phyloP scores from a whole-genome alignment of 2,888 invertebrate genomes.

The Anoplius nigerrimus region DNA sequence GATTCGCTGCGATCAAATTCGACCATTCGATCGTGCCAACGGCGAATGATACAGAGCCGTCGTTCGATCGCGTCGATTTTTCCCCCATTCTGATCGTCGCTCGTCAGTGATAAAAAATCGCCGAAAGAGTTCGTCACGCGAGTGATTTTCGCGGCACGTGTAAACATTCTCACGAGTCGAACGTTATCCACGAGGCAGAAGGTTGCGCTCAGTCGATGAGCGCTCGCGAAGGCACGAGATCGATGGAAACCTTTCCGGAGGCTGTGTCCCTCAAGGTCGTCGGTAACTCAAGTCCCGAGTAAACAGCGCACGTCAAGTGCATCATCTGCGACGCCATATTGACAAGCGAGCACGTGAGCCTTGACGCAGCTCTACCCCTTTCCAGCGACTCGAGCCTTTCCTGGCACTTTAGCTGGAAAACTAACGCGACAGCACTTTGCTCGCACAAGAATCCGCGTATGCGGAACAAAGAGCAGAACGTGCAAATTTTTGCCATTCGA shows the following conservation, averaged over 20 bases:
- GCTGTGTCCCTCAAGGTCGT: constrained; percentile 16
- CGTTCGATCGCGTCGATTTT: too few relatives aligned
- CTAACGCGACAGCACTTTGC: constrained; percentile 16
- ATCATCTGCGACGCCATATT: constrained; percentile 50
- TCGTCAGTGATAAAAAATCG: too few relatives aligned
- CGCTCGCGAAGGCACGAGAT: not conserved
- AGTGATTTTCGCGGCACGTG: not conserved
- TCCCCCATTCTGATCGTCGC: too few relatives aligned
- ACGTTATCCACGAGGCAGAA: too few relatives aligned
- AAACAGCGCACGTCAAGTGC: constrained; percentile 51
- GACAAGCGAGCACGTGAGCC: constrained; percentile 56
- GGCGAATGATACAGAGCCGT: too few relatives aligned
- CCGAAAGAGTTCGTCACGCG: not conserved
- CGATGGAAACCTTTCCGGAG: constrained; percentile 14
- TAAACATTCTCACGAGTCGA: not conserved
- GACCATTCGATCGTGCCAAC: too few relatives aligned
- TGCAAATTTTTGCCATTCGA: too few relatives aligned
- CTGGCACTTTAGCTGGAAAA: constrained; percentile 36
- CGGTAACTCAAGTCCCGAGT: constrained; percentile 44
- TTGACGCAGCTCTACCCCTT: constrained; percentile 27
- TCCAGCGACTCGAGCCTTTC: constrained; percentile 36
- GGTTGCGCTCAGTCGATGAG: too few relatives aligned
- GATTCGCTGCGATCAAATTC: too few relatives aligned
- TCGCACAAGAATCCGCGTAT: constrained; percentile 26
- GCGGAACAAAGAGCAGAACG: constrained; percentile 24